These are phyloP conservation scores for Microcebus jonahi DNA, from an alignment of 2,113 vertebrate genomes.

Conservation along the genomic window DNA sequence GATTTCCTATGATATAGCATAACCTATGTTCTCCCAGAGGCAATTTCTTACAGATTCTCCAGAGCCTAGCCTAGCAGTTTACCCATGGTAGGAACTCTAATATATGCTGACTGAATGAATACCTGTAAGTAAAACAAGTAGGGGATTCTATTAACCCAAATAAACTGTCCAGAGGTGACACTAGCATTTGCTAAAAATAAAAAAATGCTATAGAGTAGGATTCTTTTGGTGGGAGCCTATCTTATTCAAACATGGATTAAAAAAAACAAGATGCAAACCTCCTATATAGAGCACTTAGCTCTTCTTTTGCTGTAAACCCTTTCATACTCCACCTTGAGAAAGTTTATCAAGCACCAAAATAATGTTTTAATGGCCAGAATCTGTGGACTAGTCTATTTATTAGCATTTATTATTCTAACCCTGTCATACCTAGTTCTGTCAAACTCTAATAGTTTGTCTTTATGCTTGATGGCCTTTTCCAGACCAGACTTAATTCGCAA, in stretches of 20 bases:
- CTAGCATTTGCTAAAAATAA: slow-evolving; percentile 1
- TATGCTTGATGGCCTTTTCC: slow-evolving; percentile 96
- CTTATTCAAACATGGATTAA: slow-evolving; percentile 35
- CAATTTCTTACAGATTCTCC: not conserved
- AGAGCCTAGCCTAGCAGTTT: not conserved
- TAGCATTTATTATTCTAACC: slow-evolving; percentile 11
- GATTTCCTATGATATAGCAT: not conserved
- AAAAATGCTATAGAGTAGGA: not conserved
- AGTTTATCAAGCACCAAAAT: not conserved
- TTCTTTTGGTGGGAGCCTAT: not conserved
- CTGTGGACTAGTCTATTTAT: not conserved
- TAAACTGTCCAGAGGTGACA: not conserved
- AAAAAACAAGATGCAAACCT: slow-evolving; percentile 21
- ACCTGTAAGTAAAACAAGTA: not conserved
- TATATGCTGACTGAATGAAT: not conserved
- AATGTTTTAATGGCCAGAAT: slow-evolving; percentile 26
- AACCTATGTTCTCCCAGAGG: not conserved
- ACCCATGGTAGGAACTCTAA: not conserved
- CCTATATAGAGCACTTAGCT: not conserved
- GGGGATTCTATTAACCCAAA: not conserved
- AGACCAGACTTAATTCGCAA: slow-evolving; percentile 90
- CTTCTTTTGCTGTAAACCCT: not conserved
- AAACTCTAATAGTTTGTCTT: slow-evolving; percentile 96
- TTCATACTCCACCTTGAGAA: not conserved
- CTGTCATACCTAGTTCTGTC: slow-evolving; percentile 93